Evolutionary conservation across 2,113 vertebrate genomes (phyloP).

Genomic region (Ptilonorhynchus violaceus): DNA sequence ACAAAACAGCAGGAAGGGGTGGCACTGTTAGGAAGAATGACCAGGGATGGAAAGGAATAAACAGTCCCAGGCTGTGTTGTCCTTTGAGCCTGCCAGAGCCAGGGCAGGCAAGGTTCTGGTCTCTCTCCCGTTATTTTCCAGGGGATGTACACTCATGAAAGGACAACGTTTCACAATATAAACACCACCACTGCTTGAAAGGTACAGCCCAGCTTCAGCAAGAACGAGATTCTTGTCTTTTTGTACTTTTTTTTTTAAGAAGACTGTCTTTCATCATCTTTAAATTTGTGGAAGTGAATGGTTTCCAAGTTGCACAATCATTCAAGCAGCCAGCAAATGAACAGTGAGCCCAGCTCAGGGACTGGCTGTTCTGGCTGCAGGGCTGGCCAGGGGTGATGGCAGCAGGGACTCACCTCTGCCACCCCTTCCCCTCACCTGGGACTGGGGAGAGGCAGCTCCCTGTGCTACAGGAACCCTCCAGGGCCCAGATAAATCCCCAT

Average conservation of each 20-base stretch:
- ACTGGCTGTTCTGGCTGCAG: background rate
- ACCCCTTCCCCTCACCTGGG: background rate
- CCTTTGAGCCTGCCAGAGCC: background rate
- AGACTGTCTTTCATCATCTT: background rate
- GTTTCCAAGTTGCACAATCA: background rate
- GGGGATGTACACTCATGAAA: background rate
- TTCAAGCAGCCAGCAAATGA: background rate
- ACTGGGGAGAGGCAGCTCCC: background rate
- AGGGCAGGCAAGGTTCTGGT: background rate
- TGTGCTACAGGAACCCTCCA: background rate
- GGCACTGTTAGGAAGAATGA: background rate
- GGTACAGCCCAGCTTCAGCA: background rate
- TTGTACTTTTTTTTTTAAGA: background rate
- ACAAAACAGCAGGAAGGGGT: slow-evolving; percentile 3
- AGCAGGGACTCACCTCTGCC: background rate
- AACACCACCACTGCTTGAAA: background rate
- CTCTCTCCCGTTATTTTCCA: background rate
- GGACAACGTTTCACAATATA: background rate
- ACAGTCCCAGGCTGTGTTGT: background rate
- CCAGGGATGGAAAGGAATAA: background rate
- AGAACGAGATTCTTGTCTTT: background rate
- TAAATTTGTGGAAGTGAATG: background rate
- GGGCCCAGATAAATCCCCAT: background rate
- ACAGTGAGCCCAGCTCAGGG: background rate
- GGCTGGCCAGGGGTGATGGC: background rate